Base-by-base conservation (phyloP, 2,888 invertebrate genomes). In the Papilio gigon region DNA sequence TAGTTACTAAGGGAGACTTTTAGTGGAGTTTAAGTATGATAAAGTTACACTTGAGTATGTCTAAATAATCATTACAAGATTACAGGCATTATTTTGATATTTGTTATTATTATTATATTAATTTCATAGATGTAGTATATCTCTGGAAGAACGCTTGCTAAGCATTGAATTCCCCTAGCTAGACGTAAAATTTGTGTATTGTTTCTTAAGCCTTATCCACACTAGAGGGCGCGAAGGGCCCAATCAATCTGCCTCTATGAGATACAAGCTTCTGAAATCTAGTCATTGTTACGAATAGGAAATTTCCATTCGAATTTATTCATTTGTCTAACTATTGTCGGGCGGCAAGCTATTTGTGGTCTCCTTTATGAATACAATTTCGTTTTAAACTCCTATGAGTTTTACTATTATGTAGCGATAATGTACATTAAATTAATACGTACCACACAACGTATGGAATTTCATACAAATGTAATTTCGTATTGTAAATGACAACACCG, bases 271-370 rank as follows among this genome's bases (percentile, higher is more conserved):
- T 88, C 90, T 86, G 89, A 89, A 89, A 89, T 90, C 90, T 89
- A 90, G 90, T 90, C 89, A 92, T 92, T 92, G 91, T 92, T 90
- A 83, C 84, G 86, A 88, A 89, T 90, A 88, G 88, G 89, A 90
- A 89, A 90, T 90, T 91, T 90, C 90, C 88, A 90, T 91, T 91
- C 85, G 89, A 87, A 92, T 91, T 91, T 91, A 90, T 92, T 91
- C 91, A 90, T 90, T 92, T 90, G 91, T 89, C 87, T 89, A 89
- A 88, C 90, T 87, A 88, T 90, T 88, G 88, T 89, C 85, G 85
- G 88, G 76, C 77, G 78, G 77, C 80, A 78, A 80, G 79, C 84
- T 81, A 81, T 83, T 84, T 83, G n/a, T 80, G 82, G 79, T 84
- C 84, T 84, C 84, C 60, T 53, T 69, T 65, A 44, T 42, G 35